These are phyloP conservation scores for Python bivittatus DNA, from an alignment of 2,113 vertebrate species.

Conservation along the genomic window DNA sequence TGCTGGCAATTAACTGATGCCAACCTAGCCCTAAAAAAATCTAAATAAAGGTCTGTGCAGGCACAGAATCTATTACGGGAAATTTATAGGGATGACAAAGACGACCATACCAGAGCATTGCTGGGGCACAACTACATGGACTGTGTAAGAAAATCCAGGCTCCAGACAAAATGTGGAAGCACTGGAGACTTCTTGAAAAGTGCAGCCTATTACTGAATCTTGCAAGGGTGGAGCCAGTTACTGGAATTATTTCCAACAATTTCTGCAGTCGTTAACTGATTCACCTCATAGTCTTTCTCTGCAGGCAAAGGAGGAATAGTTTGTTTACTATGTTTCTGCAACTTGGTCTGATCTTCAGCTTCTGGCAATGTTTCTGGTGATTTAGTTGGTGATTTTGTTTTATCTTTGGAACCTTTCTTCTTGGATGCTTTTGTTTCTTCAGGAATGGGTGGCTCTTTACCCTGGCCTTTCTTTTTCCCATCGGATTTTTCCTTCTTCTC, in stretches of 20 bases:
- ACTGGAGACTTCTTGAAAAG: not conserved
- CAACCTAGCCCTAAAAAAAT: not conserved
- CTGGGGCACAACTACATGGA: not conserved
- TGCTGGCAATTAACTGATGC: not conserved
- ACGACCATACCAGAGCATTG: not conserved
- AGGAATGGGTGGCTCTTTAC: slow-evolving; percentile 8
- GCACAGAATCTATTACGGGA: not conserved
- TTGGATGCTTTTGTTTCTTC: slow-evolving; percentile 42
- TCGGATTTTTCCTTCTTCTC: slow-evolving; percentile 53
- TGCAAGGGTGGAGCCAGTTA: not conserved
- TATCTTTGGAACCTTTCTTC: slow-evolving; percentile 51
- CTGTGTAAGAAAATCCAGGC: not conserved
- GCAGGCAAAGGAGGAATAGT: slow-evolving; percentile 6
- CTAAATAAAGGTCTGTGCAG: not conserved
- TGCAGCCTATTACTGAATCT: not conserved
- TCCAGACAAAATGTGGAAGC: not conserved
- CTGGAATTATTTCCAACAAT: not conserved
- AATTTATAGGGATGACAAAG: not conserved
- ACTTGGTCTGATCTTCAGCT: not conserved
- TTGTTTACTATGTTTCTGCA: not conserved
- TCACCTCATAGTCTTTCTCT: slow-evolving; percentile 68
- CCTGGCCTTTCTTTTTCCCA: slow-evolving; percentile 60
- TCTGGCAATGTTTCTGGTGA: slow-evolving; percentile 43
- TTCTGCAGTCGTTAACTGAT: not conserved
- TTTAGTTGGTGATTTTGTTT: slow-evolving; percentile 31